Evolutionary conservation across 2,888 invertebrate species (phyloP).

Genomic region (Yponomeuta cagnagella): DNA sequence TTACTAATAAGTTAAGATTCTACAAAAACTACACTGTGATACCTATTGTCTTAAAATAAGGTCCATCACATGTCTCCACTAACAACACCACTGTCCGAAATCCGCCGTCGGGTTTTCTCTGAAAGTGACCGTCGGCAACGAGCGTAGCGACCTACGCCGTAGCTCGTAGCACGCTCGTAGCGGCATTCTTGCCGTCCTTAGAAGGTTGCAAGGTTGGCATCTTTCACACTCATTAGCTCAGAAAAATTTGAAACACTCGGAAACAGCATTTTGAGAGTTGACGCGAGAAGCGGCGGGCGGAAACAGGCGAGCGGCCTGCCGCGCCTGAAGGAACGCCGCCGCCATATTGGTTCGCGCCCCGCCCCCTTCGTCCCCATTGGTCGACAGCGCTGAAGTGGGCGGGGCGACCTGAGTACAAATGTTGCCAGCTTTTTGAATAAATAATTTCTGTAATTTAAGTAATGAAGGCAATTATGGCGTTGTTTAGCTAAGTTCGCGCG

Average conservation of each 20-base stretch:
- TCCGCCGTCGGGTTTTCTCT: not conserved
- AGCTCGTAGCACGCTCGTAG: slow-evolving; percentile 16
- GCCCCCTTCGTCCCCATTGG: slow-evolving; percentile 56
- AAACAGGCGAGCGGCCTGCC: slow-evolving; percentile 20
- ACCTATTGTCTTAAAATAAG: not conserved
- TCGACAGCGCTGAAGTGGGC: slow-evolving; percentile 33
- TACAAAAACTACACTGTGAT: not conserved
- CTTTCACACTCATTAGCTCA: slow-evolving; percentile 38
- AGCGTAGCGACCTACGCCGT: slow-evolving; percentile 23
- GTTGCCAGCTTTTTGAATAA: slow-evolving; percentile 77
- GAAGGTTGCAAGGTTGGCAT: not conserved
- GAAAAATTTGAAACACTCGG: slow-evolving; percentile 42
- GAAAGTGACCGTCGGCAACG: slow-evolving; percentile 17
- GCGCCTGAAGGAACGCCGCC: slow-evolving; percentile 33
- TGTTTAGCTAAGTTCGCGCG: slow-evolving; percentile 76
- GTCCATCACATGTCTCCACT: not conserved
- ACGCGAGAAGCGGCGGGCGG: slow-evolving; percentile 12
- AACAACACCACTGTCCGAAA: not conserved
- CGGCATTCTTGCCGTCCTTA: not conserved
- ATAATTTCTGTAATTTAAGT: slow-evolving; percentile 77
- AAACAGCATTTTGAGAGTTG: slow-evolving; percentile 9
- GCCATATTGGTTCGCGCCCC: slow-evolving; percentile 68
- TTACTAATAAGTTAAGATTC: too few species aligned
- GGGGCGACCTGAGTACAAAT: slow-evolving; percentile 56
- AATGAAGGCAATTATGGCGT: slow-evolving; percentile 77